Evolutionary conservation across 53 echinoderm and acorn worm species (phyloP), one percentile per base, ranked within the genome.

Genomic region (Actinopyga echinites): DNA sequence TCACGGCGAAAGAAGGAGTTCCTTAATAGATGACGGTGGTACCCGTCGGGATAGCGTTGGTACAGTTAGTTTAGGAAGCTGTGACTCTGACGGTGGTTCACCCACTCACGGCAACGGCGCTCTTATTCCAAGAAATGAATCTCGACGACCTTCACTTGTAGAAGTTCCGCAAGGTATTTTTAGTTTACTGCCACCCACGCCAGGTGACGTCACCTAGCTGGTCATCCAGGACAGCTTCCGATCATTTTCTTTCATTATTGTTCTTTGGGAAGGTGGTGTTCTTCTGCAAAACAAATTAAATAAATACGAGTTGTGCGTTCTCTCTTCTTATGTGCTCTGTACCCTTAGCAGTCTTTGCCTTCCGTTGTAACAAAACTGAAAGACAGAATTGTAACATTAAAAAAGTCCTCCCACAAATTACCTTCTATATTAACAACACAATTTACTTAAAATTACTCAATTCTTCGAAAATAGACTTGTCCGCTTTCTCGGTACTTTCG

Each of bases 1-100:
- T 80, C 81, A 91, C 79, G 42, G 49, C 1, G 91, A 91, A 36
- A 83, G 91, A 15, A 68, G 88, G 22, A 81, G 75, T 23, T 91
- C 91, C 5, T 62, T 85, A 28, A 74, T 81, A 59, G 91, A 91
- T 10, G 91, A 91, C 57, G 61, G 75, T 21, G 90, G 86, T 34
- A 87, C 90, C 12, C 88, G 95, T 25, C 59, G 95, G 31, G 95
- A 95, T 28, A 95, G 95, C 54, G 86, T 86, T 12, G 92, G 95
- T n/a, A 91, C 91, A 7, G 83, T 92, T 2, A 95, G 95, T 79
- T 61, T 92, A 54, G 92, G 95, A 37, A 95, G 95, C 56, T 69
- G 60, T 24, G 95, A 95, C 65, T 95, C 95, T 1, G 91, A 91
- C 37, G 89, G 95, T 23, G 85, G 87, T 13, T 92, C 95, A 8